A percentile compares a stretch with the other conserved stretches of the same genome.
phyloP scores from a whole-genome alignment of 1,140 invertebrate species.

The Euura saliciscinereae region DNA sequence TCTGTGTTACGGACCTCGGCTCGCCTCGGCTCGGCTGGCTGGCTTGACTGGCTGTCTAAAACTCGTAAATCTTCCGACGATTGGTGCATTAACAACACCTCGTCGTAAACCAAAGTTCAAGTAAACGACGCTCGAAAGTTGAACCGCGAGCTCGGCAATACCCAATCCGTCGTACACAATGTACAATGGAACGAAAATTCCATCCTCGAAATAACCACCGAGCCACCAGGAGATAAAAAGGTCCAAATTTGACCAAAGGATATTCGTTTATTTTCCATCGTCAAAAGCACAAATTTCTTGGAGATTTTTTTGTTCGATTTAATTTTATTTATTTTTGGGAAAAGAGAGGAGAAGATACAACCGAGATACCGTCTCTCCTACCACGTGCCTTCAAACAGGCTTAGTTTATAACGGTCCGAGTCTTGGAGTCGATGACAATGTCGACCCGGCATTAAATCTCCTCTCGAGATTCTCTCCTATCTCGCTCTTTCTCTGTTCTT shows the following conservation, averaged over 20 bases:
- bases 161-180: neutral
- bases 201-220: neutral
- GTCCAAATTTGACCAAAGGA: too few species aligned
- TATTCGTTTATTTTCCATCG: too few species aligned
- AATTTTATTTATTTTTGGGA: too few species aligned
- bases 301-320: too few species aligned
- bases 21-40: neutral
- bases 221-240: too few species aligned
- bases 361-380: neutral
- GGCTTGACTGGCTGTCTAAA: neutral
- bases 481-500: neutral
- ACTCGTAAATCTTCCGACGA: neutral
- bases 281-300: too few species aligned
- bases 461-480: neutral
- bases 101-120: neutral
- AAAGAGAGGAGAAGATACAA: too few species aligned
- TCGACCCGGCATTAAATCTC: neutral
- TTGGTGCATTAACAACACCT: conserved; percentile 4
- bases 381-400: neutral
- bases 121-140: conserved; percentile 1
- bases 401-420: neutral
- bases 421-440: conserved; percentile 4
- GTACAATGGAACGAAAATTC: neutral
- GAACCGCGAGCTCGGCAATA: neutral
- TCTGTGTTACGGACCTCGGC: too few species aligned